These are phyloP conservation scores for Anthophora plumipes DNA, from an alignment of 2,888 invertebrate genomes.

Conservation along the genomic window DNA sequence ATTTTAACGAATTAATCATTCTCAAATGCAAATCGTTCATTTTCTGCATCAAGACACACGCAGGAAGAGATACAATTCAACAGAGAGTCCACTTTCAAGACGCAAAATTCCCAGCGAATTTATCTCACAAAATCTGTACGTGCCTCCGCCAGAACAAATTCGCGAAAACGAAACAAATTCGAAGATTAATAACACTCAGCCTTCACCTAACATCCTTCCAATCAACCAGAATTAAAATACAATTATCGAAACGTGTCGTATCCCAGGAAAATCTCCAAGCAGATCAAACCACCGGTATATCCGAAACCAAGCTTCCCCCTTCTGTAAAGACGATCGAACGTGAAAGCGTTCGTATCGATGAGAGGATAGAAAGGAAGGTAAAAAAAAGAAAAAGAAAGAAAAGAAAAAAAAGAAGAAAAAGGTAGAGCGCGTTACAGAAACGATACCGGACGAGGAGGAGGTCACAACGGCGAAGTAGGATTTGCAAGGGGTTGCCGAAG, in stretches of 20 bases:
- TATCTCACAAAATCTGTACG: no score
- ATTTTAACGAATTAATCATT: no score
- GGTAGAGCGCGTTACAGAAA: constrained; percentile 66
- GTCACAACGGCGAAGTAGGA: constrained; percentile 70
- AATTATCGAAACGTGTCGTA: background rate
- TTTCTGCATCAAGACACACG: no score
- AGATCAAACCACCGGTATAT: background rate
- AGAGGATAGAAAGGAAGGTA: background rate
- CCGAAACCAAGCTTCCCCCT: constrained; percentile 4
- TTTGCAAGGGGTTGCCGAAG: constrained; percentile 78
- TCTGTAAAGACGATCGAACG: constrained; percentile 59
- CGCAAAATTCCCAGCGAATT: no score
- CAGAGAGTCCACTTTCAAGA: no score
- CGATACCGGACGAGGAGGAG: constrained; percentile 66
- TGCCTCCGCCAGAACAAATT: no score
- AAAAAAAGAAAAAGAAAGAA: background rate
- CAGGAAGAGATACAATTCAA: no score
- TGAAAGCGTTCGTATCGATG: constrained; percentile 18
- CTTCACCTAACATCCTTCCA: no score
- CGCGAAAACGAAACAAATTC: no score
- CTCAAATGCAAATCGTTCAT: no score
- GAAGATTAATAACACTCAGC: no score
- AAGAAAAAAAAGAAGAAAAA: constrained; percentile 46
- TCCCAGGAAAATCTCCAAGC: constrained; percentile 11
- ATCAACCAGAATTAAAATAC: no score